Evolutionary conservation across 2,113 vertebrate species (phyloP).

Genomic region (Lepus europaeus): DNA sequence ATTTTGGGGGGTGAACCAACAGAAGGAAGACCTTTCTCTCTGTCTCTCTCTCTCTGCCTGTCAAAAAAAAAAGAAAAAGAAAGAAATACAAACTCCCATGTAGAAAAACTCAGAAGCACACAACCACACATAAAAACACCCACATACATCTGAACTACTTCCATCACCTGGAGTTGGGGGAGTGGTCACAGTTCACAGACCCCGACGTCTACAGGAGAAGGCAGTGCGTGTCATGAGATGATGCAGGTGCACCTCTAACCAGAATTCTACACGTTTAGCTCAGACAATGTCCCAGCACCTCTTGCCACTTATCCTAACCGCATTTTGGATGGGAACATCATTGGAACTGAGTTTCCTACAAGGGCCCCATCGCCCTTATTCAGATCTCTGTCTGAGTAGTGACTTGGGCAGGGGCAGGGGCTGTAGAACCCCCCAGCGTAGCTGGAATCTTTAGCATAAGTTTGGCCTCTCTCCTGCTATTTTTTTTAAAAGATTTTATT

Average conservation of each 20-base stretch:
- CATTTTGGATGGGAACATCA: not conserved
- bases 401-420: not conserved
- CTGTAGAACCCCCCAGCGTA: not conserved
- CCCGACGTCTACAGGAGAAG: not conserved
- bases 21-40: no score
- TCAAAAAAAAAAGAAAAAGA: no score
- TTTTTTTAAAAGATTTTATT: no score
- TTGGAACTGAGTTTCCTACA: not conserved
- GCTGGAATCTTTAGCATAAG: not conserved
- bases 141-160: not conserved
- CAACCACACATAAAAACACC: not conserved
- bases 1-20: no score
- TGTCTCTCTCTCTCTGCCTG: no score
- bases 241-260: not conserved
- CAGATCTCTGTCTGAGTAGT: not conserved
- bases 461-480: not conserved
- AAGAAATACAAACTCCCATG: not conserved
- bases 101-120: not conserved
- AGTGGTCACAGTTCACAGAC: not conserved
- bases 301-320: not conserved
- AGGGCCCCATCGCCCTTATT: not conserved
- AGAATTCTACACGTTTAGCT: not conserved
- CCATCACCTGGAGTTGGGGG: not conserved
- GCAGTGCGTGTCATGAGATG: rapidly evolving
- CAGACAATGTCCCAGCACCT: rapidly evolving